Conservation (phyloP, 2,888 invertebrate species). For the Amblyteles armatorius region DNA sequence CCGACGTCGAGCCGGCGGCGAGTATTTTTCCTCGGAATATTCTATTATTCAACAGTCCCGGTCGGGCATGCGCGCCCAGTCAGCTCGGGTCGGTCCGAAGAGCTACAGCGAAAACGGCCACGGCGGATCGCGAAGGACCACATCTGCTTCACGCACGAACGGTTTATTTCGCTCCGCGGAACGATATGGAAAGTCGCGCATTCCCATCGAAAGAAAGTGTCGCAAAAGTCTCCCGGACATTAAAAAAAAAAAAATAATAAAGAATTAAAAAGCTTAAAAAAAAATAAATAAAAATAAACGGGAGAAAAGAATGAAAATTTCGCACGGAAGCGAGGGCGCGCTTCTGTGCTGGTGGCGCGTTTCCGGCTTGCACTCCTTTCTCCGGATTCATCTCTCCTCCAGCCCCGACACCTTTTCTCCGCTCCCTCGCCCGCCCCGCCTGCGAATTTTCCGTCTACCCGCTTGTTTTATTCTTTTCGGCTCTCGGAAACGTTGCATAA, state of each 20-base stretch:
- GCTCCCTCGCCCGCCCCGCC: background rate
- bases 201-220: conserved; percentile 24
- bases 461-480: conserved; percentile 21
- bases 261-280: no score
- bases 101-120: conserved; percentile 11
- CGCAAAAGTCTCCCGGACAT: background rate
- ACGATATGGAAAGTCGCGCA: conserved; percentile 23
- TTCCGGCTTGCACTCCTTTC: conserved; percentile 29
- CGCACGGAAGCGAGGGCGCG: background rate
- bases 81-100: background rate
- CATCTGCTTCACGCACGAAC: conserved; percentile 65
- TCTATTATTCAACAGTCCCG: conserved; percentile 51
- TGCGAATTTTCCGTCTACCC: conserved; percentile 10
- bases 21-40: conserved; percentile 56
- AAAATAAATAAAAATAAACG: no score
- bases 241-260: conserved; percentile 13
- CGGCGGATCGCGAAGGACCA: conserved; percentile 11
- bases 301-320: conserved; percentile 23
- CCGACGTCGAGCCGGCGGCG: conserved; percentile 20
- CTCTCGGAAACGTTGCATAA: conserved; percentile 38
- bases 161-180: conserved; percentile 51
- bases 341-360: conserved; percentile 8
- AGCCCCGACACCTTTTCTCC: conserved; percentile 12
- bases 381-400: conserved; percentile 42
- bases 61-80: background rate